Conservation (phyloP, 2,888 invertebrate species). For the Mythimna albipuncta region DNA sequence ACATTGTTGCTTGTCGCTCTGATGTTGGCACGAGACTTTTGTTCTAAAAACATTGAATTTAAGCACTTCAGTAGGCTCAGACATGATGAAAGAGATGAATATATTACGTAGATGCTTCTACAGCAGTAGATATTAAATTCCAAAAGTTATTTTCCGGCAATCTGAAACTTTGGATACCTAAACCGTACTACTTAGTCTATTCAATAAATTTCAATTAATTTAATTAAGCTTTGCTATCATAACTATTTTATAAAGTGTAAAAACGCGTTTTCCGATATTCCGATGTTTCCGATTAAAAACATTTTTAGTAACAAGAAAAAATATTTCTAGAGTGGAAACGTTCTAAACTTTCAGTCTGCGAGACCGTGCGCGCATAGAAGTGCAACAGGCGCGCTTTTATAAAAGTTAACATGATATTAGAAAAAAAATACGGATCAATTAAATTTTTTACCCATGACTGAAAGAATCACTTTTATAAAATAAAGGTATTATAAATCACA, state of each 20-base stretch:
- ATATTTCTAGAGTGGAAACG: too few species aligned
- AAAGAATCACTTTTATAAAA: neutral
- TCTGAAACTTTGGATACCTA: neutral
- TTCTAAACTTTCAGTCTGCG: too few species aligned
- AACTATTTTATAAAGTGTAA: slow-evolving; percentile 8
- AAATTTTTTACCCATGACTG: too few species aligned
- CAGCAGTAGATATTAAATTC: neutral
- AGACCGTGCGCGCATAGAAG: too few species aligned
- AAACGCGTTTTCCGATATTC: too few species aligned
- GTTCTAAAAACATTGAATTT: neutral
- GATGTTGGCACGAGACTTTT: neutral
- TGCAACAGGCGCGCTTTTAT: too few species aligned
- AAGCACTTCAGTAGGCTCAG: neutral
- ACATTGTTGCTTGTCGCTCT: neutral
- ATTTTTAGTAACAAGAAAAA: too few species aligned
- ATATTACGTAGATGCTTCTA: neutral
- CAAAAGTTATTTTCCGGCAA: neutral
- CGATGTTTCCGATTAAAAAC: too few species aligned
- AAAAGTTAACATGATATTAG: too few species aligned
- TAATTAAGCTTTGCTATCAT: too few species aligned
- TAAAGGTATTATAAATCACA: neutral
- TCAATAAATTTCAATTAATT: too few species aligned
- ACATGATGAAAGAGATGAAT: slow-evolving; percentile 8
- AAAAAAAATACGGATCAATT: too few species aligned
- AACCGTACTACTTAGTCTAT: neutral